Evolutionary conservation across 2,113 vertebrate species (phyloP), one percentile per base, ranked within the genome.

Genomic region (Oreotrochilus melanogaster): DNA sequence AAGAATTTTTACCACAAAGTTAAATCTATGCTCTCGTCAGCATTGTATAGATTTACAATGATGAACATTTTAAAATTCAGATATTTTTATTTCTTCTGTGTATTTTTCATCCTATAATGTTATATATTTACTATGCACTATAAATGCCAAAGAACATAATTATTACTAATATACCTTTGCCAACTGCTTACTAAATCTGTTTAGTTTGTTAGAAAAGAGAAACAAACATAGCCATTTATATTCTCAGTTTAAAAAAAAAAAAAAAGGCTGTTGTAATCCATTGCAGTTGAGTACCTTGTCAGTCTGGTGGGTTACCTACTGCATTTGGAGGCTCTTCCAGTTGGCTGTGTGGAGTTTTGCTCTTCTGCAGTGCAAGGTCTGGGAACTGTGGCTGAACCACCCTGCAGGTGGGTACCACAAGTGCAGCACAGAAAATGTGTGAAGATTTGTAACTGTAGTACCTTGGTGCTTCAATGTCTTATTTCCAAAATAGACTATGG

Each of bases 21-120:
- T 65, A 61, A 23, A 31, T 57, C 3, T 1, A 2, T 57, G 11
- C 3, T 92, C 11, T 43, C 56, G 76, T 85, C 58, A 62, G 5
- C 5, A 1, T 14, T 73, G 8, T 13, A 4, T 8, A 22, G 33
- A 25, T 3, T 30, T 28, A 13, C 3, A 11, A 18, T 30, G 25
- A 14, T 16, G 54, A 6, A 27, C 33, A 30, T 30, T 6, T 58
- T 56, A 11, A 18, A 27, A 28, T 35, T 73, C 31, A 11, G 28
- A 4, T 65, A 66, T 72, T 62, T 72, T 6, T 35, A 74, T 73
- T 66, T 76, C 8, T 66, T 82, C 16, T 18, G 11, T 62, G 27
- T 21, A 7, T 23, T 92, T 79, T 70, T 79, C 28, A 17, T 90
- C 42, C 23, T 18, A 14, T 51, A 42, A 33, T 50, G 24, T 42